Evolutionary conservation across 2,797 vertebrate species (phyloP), one percentile per base, ranked within the genome.

Genomic region (Alcedo quadribrachys): DNA sequence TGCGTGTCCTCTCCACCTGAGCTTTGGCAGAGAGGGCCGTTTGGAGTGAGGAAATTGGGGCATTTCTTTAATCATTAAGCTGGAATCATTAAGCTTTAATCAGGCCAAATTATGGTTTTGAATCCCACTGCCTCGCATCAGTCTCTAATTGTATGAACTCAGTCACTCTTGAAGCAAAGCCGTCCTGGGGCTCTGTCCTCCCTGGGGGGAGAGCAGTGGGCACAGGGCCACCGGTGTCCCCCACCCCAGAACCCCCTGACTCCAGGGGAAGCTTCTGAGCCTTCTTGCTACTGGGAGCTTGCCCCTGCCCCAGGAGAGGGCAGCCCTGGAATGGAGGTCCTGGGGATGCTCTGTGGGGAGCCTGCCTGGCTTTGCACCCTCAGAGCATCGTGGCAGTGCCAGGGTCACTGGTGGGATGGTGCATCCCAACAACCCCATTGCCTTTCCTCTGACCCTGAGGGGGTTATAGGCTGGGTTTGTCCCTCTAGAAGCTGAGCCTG

Each of bases 21-120:
- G 73, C 22, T 57, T 81, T 92, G 89, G 67, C 89, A 89, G 46
- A 11, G 2, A n/a, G 68, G 42, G n/a, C 77, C 19, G 45, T 24
- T 60, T 68, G 73, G 40, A 63, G 37, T 4, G 4, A 33, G 93
- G 80, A 84, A 89, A 92, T 16, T 58, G 87, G 90, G 91, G 83
- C 93, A 75, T 62, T 20, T 81, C 87, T 77, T 89, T 67, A 30
- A 57, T 65, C 76, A 11, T 77, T 32, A 77, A 42, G 68, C 65
- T 85, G 87, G n/a, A 89, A 54, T 85, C 82, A 71, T 92, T 87
- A 83, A 81, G 87, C 87, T 91, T 91, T 85, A 81, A 87, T 93
- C 33, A 75, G 88, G 83, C 81, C 85, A 78, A 92, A 94, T 89
- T 5, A 83, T 46, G 76, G 81, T 17, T 85, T 92, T 22, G 87